Evolutionary conservation across 2,888 invertebrate species (phyloP), one percentile per base, ranked within the genome.

Genomic region (Blastobasis adustella): DNA sequence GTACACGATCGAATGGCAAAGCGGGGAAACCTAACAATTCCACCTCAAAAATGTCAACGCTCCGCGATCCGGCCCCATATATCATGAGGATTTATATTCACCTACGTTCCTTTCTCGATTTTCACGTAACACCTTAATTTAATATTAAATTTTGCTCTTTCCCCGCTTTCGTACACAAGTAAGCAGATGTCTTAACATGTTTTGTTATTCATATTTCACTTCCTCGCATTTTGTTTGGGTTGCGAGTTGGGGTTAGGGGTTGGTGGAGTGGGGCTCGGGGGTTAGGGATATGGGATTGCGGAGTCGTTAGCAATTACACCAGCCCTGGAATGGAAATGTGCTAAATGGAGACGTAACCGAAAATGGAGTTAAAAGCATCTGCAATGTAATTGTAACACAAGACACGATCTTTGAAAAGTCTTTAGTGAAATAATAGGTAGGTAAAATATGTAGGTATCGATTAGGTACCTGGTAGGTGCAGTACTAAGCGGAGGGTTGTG

Each of bases 111-210:
- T 73, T 79, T 77, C 85, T 82, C 86, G 82, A 86, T 86, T 84
- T 80, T 71, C 73, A 76, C 78, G 75, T 79, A 82, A 85, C 82
- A 77, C 83, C 84, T 85, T 87, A 87, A 87, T 87, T 87, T 86
- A 86, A 86, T 87, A 86, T 85, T 84, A 86, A 86, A 87, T 86
- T 82, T 76, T 79, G 80, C 79, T 77, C 75, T 76, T 75, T 79
- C 69, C 70, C 62, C 66, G 67, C 71, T 71, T 72, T 69, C 71
- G 69, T 74, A 67, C 67, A 69, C 68, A 46, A 46, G 51, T 47
- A 72, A 76, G 74, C 79, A 83, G 76, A 83, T 81, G 84, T 80
- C 78, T 80, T 78, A 74, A 72, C 73, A 65, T 67, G 74, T 84
- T 82, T 77, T 79, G 76, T 82, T 82, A 84, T 85, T 84, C 81